Conservation (phyloP, 2,797 vertebrate species). For the Periophthalmus magnuspinnatus region DNA sequence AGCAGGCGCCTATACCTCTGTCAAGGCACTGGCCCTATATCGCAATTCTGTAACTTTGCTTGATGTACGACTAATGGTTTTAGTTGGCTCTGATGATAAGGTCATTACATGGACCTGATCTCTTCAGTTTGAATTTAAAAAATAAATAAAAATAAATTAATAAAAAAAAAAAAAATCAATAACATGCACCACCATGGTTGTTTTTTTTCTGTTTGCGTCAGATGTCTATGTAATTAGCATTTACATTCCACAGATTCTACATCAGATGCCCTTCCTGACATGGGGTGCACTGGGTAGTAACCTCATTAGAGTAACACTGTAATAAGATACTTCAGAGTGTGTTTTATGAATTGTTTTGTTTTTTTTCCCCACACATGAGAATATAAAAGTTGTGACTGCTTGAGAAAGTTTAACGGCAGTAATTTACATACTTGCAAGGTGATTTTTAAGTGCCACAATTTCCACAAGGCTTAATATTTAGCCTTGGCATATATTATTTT, state of each 20-base stretch:
- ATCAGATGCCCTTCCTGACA: neutral
- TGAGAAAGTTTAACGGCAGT: neutral
- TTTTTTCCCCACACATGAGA: neutral
- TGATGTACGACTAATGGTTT: conserved; percentile 12
- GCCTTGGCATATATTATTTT: conserved; percentile 39
- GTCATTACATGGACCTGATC: conserved; percentile 23
- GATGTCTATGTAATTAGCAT: neutral
- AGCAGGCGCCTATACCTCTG: neutral
- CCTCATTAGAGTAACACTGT: neutral
- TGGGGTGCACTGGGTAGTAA: neutral
- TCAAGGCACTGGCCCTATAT: neutral
- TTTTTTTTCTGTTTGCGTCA: neutral
- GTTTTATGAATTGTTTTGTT: neutral
- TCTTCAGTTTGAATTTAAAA: conserved; percentile 2
- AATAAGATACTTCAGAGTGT: neutral
- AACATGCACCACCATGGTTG: neutral
- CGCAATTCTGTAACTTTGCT: neutral
- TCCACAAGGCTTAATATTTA: conserved; percentile 44
- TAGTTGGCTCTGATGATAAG: conserved; percentile 20
- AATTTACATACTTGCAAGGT: neutral
- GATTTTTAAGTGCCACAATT: conserved; percentile 9
- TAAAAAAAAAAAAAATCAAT: conserved; percentile 23
- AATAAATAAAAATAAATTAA: no score
- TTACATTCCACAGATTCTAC: neutral
- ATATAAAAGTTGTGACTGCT: neutral